Conservation (phyloP, 2,797 vertebrate species). For the Enteromius radiatus region DNA sequence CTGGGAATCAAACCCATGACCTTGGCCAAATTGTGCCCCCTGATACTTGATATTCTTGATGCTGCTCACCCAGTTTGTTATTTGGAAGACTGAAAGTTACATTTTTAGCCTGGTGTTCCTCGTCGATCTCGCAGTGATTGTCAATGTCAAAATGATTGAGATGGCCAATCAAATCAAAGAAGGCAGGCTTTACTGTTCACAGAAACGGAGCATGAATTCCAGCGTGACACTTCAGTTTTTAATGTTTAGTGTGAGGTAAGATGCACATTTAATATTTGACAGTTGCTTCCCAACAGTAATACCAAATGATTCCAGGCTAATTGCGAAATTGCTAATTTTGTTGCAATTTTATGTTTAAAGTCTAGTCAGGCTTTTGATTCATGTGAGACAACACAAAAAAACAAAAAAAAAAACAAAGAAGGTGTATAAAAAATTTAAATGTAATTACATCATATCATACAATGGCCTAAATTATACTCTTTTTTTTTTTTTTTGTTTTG, state of each 20-base stretch:
- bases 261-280: neutral
- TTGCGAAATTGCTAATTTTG: neutral
- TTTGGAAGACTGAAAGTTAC: neutral
- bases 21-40: neutral
- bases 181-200: neutral
- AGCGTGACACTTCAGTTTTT: neutral
- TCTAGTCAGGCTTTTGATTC: neutral
- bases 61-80: neutral
- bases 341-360: neutral
- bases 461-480: too few relatives aligned
- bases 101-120: neutral
- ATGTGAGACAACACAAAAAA: neutral
- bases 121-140: neutral
- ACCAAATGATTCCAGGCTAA: neutral
- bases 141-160: neutral
- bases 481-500: too few relatives aligned
- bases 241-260: neutral
- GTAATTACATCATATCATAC: neutral
- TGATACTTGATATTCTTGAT: neutral
- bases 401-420: neutral
- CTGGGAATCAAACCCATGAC: conserved; percentile 12
- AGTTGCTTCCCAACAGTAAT: neutral
- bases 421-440: too few relatives aligned
- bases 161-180: conserved; percentile 1
- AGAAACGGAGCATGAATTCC: neutral